Evolutionary conservation across 1,140 invertebrate species (phyloP).

Genomic region (Mya arenaria): DNA sequence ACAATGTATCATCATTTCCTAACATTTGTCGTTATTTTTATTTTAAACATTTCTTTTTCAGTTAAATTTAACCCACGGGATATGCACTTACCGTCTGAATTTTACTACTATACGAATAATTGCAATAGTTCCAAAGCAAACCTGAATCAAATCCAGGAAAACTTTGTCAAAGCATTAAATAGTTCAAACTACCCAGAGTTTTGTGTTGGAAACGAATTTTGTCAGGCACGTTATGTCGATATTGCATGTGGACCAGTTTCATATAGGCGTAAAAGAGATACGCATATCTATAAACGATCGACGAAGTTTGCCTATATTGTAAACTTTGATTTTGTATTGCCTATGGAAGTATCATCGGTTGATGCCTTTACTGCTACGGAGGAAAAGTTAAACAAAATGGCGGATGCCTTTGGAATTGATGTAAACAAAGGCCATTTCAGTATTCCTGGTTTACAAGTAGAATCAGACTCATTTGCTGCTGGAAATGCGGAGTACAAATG

Average conservation of each 20-base stretch:
- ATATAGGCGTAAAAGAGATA: conserved; percentile 3
- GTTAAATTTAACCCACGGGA: not conserved
- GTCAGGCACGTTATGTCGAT: conserved; percentile 2
- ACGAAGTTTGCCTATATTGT: not conserved
- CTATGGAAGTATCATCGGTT: not conserved
- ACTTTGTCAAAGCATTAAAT: conserved; percentile 2
- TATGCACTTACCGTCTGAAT: conserved; percentile 17
- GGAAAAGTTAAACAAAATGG: not conserved
- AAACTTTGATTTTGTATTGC: conserved; percentile 12
- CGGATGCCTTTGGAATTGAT: not conserved
- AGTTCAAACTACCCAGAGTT: conserved; percentile 3
- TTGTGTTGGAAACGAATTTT: not conserved
- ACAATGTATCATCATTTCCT: too few species aligned
- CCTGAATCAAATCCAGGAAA: conserved; percentile 6
- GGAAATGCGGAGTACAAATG: not conserved
- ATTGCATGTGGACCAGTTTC: conserved; percentile 10
- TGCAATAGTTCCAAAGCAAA: conserved; percentile 14
- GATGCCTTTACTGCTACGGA: not conserved
- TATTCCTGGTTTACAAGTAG: not conserved
- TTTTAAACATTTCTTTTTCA: not conserved
- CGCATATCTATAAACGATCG: not conserved
- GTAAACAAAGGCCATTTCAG: not conserved
- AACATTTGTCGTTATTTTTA: too few species aligned
- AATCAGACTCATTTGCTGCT: not conserved
- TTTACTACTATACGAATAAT: conserved; percentile 22